Base-by-base conservation (phyloP, 1,140 invertebrate genomes). In the Pachypsylla venusta region DNA sequence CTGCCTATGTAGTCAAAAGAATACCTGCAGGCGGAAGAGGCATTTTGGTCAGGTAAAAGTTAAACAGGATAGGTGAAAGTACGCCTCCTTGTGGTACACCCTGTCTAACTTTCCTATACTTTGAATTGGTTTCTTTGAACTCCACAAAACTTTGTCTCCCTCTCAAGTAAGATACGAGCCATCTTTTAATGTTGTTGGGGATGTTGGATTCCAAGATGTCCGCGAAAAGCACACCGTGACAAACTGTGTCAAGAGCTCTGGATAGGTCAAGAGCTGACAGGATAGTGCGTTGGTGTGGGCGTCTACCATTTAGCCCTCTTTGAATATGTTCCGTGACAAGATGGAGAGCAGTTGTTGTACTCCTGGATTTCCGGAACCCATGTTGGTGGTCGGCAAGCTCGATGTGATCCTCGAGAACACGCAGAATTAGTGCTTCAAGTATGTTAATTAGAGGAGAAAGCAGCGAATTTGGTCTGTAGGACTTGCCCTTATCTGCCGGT, bases 341-440 rank as follows among this genome's bases (percentile, higher is more conserved):
- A 54, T 61, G 24, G 30, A 57, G 20, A 57, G 27, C 26, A 27
- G 55, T 26, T 57, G 26, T 35, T n/a, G 56, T 57, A 2, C 20
- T 40, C 25, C 35, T 57, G 10, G 30, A 35, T 42, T 57, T 40
- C 19, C 35, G 35, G 25, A 57, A 57, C 1, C 56, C 56, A 24
- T n/a, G 2, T 13, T 56, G 54, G n/a, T 56, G 35, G 2, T 56
- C 54, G 7, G 26, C 54, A n/a, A 56, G 1, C n/a, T 35, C 30
- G 30, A 35, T 35, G 30, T 35, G 30, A 35, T 35, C 30, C n/a
- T 35, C n/a, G 30, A 35, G 30, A n/a, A 35, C n/a, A 35, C 30
- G 7, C 7, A 35, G 30, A 35, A 35, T 35, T 7, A 35, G 30
- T 7, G 30, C 30, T 35, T 35, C 30, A n/a, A 35, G 30, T 10